Conservation (phyloP, 2,797 vertebrate species). For the Rallus crepitans region DNA sequence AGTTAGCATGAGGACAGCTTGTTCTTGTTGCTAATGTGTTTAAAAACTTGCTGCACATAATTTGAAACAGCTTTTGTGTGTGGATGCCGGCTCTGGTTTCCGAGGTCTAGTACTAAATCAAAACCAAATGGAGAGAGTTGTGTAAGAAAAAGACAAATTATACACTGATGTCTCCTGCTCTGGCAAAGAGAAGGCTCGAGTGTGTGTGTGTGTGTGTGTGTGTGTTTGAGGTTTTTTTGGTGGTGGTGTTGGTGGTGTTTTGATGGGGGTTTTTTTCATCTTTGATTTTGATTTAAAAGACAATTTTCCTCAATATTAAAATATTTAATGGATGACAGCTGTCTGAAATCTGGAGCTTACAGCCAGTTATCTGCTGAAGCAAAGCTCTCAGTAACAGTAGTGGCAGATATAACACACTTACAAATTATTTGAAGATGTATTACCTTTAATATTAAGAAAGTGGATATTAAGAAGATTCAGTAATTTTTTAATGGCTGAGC, state of each 20-base stretch:
- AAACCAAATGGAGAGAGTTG: conserved; percentile 77
- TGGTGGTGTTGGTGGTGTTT: too few relatives aligned
- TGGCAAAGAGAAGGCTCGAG: conserved; percentile 24
- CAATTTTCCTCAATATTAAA: conserved; percentile 74
- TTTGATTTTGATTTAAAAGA: conserved; percentile 76
- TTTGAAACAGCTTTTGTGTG: conserved; percentile 83
- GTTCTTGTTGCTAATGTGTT: conserved; percentile 88
- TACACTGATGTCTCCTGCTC: conserved; percentile 60
- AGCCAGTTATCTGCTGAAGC: conserved; percentile 39
- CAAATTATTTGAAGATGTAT: conserved; percentile 74
- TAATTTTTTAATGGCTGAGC: conserved; percentile 36
- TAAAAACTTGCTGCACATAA: conserved; percentile 86
- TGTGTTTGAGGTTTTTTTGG: too few relatives aligned
- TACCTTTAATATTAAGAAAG: conserved; percentile 53
- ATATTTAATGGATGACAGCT: conserved; percentile 71
- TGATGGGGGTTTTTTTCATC: neutral
- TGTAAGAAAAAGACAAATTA: conserved; percentile 81
- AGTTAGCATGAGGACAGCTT: conserved; percentile 85
- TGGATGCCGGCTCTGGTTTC: conserved; percentile 72
- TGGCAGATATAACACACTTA: conserved; percentile 37
- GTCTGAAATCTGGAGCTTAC: conserved; percentile 49
- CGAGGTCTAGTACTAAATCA: conserved; percentile 76
- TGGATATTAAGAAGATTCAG: conserved; percentile 48
- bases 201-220: too few relatives aligned
- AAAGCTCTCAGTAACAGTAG: conserved; percentile 47